A percentile compares a stretch with the other conserved stretches of the same genome.
Conservation (phyloP, 1,140 invertebrate genomes). For the Caligus rogercresseyi region DNA sequence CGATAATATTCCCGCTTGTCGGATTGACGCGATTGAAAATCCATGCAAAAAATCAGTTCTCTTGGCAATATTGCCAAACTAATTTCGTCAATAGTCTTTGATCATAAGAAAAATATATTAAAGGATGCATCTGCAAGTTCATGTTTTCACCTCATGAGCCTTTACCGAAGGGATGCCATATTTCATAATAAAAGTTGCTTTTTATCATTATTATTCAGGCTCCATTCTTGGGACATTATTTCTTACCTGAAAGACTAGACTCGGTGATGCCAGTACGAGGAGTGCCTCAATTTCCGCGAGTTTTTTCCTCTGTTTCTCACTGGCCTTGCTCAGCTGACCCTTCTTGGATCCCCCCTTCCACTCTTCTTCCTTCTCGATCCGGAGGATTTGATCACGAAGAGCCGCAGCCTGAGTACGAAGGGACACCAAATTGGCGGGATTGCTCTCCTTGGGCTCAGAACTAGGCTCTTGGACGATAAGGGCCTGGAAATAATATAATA, state of each 20-base stretch:
- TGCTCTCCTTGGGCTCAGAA: conserved; percentile 46
- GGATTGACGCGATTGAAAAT: too few relatives aligned
- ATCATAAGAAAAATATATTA: too few relatives aligned
- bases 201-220: too few relatives aligned
- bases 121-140: too few relatives aligned
- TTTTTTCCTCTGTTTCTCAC: conserved; percentile 69
- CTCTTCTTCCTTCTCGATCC: conserved; percentile 26
- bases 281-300: conserved; percentile 69
- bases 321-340: conserved; percentile 18
- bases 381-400: conserved; percentile 58
- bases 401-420: conserved; percentile 68
- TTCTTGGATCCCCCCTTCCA: conserved; percentile 19
- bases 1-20: too few relatives aligned
- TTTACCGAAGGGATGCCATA: too few relatives aligned
- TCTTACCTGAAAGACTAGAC: conserved; percentile 52
- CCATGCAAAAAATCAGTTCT: too few relatives aligned
- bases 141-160: too few relatives aligned
- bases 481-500: conserved; percentile 18
- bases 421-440: conserved; percentile 59
- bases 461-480: conserved; percentile 46
- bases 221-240: too few relatives aligned
- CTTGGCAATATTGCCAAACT: too few relatives aligned
- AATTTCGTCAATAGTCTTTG: too few relatives aligned
- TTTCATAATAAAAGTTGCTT: too few relatives aligned
- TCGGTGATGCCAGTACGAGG: conserved; percentile 69